Evolutionary conservation across 2,113 vertebrate species (phyloP), one percentile per base, ranked within the genome.

Genomic region (Clarias batrachus): DNA sequence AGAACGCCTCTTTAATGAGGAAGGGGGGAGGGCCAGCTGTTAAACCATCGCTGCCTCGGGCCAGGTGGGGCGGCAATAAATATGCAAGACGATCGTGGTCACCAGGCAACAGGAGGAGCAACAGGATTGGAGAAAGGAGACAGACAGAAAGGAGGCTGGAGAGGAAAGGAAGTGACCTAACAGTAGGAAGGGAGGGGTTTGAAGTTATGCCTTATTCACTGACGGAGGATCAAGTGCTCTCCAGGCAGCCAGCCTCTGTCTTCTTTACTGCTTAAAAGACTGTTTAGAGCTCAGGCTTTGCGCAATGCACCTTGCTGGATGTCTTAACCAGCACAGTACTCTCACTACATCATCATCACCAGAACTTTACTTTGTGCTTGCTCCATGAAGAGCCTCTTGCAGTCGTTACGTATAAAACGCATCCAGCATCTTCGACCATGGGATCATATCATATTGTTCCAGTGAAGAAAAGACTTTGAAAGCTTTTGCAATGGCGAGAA

Each of bases 61-160:
- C 81, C 88, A 91, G 89, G 88, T 90, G 89, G 62, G 74, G 85
- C 84, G 66, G 74, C 37, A 81, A 78, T 59, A 81, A 86, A 73
- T 76, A 80, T 74, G 77, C 81, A 84, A 79, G 86, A 81, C n/a
- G 62, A 80, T 76, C 85, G 81, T 62, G 84, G 87, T 90, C 74
- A 86, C 88, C 74, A 84, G 27, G 86, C 87, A 90, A 83, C 77
- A 27, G 25, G 27, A 89, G 80, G 70, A 77, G 48, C 57, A 82
- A 52, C 48, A 65, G 33, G 4, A 66, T n/a, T 85, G 56, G 16
- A 37, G 30, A 80, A 80, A 48, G 65, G 11, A 21, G 33, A 73
- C 25, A 41, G 37, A 78, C 17, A 77, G 60, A 54, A 16, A 33
- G 30, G 19, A 65, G 13, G 14, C 6, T 27, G 63, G 48, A 52